Percentiles rank a stretch among this genome's conserved stretches.
These are phyloP conservation scores for Dicrostonyx torquatus DNA, from an alignment of 2,797 vertebrate genomes.

Conservation along the genomic window DNA sequence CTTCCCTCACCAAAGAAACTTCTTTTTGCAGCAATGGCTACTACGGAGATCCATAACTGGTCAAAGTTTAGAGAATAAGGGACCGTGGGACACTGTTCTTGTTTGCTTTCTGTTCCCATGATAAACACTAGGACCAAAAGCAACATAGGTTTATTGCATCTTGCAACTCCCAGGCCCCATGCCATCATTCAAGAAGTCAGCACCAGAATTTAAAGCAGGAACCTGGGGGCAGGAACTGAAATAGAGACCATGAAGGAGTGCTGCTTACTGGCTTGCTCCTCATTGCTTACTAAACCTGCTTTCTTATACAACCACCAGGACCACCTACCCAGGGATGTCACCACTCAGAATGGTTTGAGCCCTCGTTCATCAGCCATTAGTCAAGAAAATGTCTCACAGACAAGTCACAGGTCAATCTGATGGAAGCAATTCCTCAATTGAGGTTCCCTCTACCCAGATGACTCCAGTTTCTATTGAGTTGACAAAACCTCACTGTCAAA, in stretches of 20 bases:
- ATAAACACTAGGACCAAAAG: not conserved
- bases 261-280: not conserved
- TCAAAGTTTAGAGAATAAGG: not conserved
- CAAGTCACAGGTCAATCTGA: not conserved
- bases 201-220: not conserved
- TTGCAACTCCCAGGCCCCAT: not conserved
- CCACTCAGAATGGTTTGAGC: not conserved
- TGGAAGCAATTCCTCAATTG: not conserved
- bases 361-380: not conserved
- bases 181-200: not conserved
- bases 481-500: not conserved
- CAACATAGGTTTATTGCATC: not conserved
- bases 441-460: not conserved
- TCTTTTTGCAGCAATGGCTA: not conserved
- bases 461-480: not conserved
- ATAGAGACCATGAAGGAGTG: not conserved
- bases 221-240: not conserved
- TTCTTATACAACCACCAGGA: not conserved
- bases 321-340: not conserved
- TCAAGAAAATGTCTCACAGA: not conserved
- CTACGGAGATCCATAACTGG: not conserved
- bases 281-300: not conserved
- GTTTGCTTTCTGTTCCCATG: not conserved
- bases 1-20: not conserved
- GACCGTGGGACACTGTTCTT: too few species aligned